These are phyloP conservation scores for Chauna torquata DNA, from an alignment of 2,113 vertebrate species.

Conservation along the genomic window DNA sequence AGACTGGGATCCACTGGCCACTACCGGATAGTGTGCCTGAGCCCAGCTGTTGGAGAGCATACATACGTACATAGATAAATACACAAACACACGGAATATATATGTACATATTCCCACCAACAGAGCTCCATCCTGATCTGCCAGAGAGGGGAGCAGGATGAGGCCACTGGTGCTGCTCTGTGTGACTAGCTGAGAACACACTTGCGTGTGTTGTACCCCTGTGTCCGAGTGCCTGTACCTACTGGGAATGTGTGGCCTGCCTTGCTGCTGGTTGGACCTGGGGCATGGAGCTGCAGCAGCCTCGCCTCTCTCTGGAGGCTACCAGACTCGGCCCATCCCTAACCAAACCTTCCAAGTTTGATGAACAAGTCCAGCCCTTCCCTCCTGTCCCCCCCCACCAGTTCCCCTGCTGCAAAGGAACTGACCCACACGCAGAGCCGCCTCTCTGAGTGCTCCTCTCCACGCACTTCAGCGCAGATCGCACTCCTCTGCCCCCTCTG, in stretches of 20 bases:
- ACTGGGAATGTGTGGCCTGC: rapidly evolving
- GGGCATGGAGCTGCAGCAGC: background rate
- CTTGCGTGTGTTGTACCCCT: rapidly evolving
- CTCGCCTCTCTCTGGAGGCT: background rate
- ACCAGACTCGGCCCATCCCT: background rate
- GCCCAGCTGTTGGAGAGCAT: background rate
- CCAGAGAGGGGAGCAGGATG: background rate
- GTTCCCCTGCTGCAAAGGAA: background rate
- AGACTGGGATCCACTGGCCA: background rate
- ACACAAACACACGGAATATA: no score
- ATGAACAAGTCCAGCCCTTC: background rate
- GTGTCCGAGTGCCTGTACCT: rapidly evolving
- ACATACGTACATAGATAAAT: no score
- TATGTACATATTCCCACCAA: background rate
- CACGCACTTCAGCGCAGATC: background rate
- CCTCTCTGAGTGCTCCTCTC: background rate
- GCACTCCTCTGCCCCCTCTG: background rate
- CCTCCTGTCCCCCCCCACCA: rapidly evolving
- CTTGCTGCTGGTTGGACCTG: rapidly evolving
- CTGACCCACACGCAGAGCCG: background rate
- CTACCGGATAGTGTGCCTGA: background rate
- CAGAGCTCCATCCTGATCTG: background rate
- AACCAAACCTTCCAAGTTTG: background rate
- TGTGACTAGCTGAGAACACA: no score
- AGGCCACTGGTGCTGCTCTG: rapidly evolving